phyloP scores from a whole-genome alignment of 2,797 vertebrate genomes.

The Alca torda region DNA sequence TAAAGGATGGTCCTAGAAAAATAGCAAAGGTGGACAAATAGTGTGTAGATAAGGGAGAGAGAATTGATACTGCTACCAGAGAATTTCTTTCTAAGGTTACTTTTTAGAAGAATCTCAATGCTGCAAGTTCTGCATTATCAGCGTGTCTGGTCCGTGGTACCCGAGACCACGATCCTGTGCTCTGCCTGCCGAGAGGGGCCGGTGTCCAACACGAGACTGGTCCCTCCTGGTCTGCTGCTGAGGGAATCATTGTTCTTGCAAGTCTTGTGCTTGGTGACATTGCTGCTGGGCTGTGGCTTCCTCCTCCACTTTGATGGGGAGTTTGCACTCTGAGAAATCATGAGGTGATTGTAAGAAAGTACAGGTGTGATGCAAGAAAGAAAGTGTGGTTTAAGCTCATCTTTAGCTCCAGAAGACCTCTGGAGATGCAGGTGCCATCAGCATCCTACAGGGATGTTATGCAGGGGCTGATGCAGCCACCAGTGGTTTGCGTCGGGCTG shows the following conservation, averaged over 20 bases:
- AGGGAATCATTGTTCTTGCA: background rate
- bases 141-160: fast-evolving
- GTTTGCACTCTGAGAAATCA: background rate
- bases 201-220: fast-evolving
- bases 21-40: background rate
- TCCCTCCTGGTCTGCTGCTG: background rate
- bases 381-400: background rate
- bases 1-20: background rate
- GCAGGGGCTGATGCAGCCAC: background rate
- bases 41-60: background rate
- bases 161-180: background rate
- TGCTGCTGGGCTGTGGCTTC: background rate
- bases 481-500: background rate
- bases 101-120: background rate
- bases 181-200: background rate
- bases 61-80: background rate
- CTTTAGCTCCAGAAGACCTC: background rate
- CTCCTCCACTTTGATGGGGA: background rate
- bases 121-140: background rate
- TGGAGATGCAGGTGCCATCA: background rate
- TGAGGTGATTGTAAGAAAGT: background rate
- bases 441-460: background rate
- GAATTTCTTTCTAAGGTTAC: background rate
- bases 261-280: background rate
- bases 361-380: background rate